A percentile compares a stretch with the other conserved stretches of the same genome.
These are phyloP conservation scores for Remorina albescens DNA, from an alignment of 2,797 vertebrate genomes.

Conservation along the genomic window DNA sequence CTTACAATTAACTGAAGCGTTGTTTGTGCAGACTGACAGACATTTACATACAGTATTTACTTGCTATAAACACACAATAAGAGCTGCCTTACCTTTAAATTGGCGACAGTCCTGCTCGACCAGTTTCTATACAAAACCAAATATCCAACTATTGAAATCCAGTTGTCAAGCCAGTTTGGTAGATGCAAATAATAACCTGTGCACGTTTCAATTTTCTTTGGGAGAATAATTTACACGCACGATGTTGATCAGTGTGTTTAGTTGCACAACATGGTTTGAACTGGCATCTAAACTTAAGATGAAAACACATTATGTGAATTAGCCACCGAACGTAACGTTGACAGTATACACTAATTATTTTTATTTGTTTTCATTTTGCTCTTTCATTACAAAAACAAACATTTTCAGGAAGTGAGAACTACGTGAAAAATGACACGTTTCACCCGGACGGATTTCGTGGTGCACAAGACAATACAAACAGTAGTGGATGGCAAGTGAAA, in stretches of 20 bases:
- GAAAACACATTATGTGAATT: not conserved
- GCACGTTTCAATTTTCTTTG: not conserved
- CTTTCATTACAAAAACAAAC: conserved; percentile 4
- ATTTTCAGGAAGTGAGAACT: too few relatives aligned
- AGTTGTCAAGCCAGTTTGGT: not conserved
- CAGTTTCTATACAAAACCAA: too few relatives aligned
- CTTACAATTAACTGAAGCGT: too few relatives aligned
- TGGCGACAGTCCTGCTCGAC: too few relatives aligned
- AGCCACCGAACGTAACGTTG: too few relatives aligned
- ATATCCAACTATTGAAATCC: not conserved
- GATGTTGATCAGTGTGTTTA: not conserved
- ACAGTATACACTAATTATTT: too few relatives aligned
- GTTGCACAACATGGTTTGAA: not conserved
- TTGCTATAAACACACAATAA: not conserved
- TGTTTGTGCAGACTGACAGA: not conserved
- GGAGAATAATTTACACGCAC: not conserved
- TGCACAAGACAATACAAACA: conserved; percentile 43
- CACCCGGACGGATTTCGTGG: conserved; percentile 8
- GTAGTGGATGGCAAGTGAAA: conserved; percentile 36
- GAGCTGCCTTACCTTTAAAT: not conserved
- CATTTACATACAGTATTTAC: not conserved
- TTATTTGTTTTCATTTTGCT: not conserved
- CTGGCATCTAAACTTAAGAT: not conserved
- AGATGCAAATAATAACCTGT: not conserved
- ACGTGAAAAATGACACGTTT: not conserved